phyloP scores from a whole-genome alignment of 2,888 invertebrate genomes.

The Rhorus exstirpatorius region DNA sequence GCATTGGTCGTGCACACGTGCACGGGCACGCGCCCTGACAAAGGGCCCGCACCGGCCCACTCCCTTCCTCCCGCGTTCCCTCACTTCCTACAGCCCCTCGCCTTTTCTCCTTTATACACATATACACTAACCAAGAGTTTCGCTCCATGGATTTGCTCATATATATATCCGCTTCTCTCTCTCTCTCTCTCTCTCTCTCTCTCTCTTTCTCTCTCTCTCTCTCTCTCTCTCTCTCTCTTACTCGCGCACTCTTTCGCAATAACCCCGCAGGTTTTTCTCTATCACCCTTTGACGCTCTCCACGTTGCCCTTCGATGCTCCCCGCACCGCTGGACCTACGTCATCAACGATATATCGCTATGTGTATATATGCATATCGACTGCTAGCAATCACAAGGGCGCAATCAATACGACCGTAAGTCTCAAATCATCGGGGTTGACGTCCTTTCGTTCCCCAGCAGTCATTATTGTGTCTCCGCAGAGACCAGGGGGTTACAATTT shows the following conservation, averaged over 20 bases:
- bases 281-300: constrained; percentile 65
- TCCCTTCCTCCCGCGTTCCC: constrained; percentile 65
- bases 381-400: neutral
- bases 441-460: neutral
- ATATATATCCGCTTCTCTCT: no score
- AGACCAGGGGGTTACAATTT: constrained; percentile 11
- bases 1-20: constrained; percentile 85
- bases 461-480: neutral
- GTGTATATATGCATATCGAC: constrained; percentile 10
- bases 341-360: constrained; percentile 54
- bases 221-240: no score
- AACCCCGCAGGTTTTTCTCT: constrained; percentile 68
- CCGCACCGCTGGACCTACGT: constrained; percentile 54
- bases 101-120: constrained; percentile 11
- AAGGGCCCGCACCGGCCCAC: constrained; percentile 83
- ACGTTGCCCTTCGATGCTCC: constrained; percentile 64
- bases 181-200: no score
- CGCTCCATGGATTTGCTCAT: constrained; percentile 39
- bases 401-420: no score
- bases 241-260: constrained; percentile 68
- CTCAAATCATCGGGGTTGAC: neutral
- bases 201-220: no score
- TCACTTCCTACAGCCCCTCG: constrained; percentile 52
- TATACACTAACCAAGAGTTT: neutral
- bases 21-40: constrained; percentile 85